These are phyloP conservation scores for Crocidura indochinensis DNA, from an alignment of 2,797 vertebrate genomes.

Conservation along the genomic window DNA sequence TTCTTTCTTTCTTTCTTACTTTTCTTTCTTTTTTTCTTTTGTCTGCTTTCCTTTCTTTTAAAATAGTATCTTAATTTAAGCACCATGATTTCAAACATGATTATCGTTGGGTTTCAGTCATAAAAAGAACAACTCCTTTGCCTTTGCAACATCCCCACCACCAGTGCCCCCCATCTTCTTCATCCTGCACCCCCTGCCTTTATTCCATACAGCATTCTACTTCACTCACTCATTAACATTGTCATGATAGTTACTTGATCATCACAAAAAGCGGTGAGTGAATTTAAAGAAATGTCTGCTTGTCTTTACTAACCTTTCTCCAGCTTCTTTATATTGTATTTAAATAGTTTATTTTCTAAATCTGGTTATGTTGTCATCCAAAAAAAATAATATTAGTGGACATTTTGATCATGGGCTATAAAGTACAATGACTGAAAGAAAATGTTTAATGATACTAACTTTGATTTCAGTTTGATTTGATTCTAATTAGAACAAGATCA, in stretches of 20 bases:
- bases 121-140: too few relatives aligned
- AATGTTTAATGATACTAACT: background rate
- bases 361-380: background rate
- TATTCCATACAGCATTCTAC: too few relatives aligned
- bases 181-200: too few relatives aligned
- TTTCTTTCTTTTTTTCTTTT: background rate
- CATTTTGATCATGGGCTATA: background rate
- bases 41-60: background rate
- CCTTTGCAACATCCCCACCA: too few relatives aligned
- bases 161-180: too few relatives aligned
- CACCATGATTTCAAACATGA: too few relatives aligned
- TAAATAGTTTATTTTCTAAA: background rate
- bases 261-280: too few relatives aligned
- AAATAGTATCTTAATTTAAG: too few relatives aligned
- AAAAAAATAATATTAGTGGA: background rate
- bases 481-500: background rate
- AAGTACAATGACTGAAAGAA: background rate
- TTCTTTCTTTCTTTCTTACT: background rate
- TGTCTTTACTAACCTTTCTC: background rate
- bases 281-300: background rate
- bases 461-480: background rate
- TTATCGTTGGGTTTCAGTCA: too few relatives aligned
- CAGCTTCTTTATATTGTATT: background rate
- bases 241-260: too few relatives aligned
- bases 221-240: too few relatives aligned